Evolutionary conservation across 1,140 invertebrate genomes (phyloP).

Genomic region (Formica exsecta): DNA sequence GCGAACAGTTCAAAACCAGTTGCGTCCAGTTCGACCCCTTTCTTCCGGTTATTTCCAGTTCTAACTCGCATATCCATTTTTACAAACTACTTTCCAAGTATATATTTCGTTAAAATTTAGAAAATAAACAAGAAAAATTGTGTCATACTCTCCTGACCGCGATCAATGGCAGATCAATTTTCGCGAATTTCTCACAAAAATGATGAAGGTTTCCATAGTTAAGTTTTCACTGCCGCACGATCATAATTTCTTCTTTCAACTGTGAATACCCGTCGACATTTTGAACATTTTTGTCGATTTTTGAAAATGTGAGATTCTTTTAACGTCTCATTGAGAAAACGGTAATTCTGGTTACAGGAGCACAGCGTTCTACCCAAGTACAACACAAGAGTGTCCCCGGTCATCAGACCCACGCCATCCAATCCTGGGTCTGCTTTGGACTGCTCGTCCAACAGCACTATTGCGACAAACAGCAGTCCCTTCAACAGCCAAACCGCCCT

Average conservation of each 20-base stretch:
- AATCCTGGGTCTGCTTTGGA: constrained; percentile 87
- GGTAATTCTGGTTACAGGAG: constrained; percentile 78
- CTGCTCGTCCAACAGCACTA: constrained; percentile 87
- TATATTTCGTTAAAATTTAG: not conserved
- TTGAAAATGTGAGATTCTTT: not conserved
- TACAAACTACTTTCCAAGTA: not conserved
- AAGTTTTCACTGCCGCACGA: not conserved
- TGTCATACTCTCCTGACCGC: not conserved
- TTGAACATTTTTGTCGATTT: not conserved
- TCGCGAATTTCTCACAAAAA: not conserved
- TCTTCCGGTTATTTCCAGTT: constrained; percentile 52
- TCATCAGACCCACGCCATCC: constrained; percentile 82
- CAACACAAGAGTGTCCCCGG: constrained; percentile 81
- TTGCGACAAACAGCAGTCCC: constrained; percentile 87
- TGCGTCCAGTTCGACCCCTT: constrained; percentile 36
- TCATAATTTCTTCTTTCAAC: not conserved
- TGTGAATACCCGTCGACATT: not conserved
- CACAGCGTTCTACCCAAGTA: constrained; percentile 80
- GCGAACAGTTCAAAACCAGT: constrained; percentile 54
- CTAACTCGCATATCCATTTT: not conserved
- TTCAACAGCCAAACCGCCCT: constrained; percentile 85
- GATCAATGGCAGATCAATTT: not conserved
- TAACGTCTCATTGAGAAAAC: not conserved
- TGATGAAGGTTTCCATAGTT: not conserved
- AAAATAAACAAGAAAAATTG: not conserved